Evolutionary conservation across 2,888 invertebrate species (phyloP).

Genomic region (Eremobia ochroleuca): DNA sequence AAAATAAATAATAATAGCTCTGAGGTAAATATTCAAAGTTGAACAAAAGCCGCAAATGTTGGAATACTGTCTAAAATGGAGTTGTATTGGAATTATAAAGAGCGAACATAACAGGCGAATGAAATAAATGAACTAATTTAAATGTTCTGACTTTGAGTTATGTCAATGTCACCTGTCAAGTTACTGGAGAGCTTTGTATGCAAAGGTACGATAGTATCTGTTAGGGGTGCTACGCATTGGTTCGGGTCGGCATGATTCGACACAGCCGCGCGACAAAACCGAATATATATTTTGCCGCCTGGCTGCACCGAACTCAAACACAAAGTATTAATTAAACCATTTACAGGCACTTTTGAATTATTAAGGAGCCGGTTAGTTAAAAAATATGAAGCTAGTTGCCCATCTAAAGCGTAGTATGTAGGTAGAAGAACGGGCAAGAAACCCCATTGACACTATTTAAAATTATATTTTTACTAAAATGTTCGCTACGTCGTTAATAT

Average conservation of each 20-base stretch:
- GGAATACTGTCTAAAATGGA: constrained; percentile 30
- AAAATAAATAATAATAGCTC: constrained; percentile 54
- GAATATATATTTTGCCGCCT: not conserved
- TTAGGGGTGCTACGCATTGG: too few relatives aligned
- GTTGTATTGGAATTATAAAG: constrained; percentile 44
- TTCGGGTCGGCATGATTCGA: not conserved
- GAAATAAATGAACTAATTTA: constrained; percentile 48
- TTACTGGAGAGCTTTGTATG: constrained; percentile 17
- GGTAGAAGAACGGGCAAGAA: not conserved
- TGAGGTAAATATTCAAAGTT: constrained; percentile 56
- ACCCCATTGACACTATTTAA: not conserved
- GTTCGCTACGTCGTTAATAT: too few relatives aligned
- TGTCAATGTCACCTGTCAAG: constrained; percentile 29
- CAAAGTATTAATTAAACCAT: not conserved
- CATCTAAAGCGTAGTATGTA: not conserved
- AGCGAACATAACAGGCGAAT: constrained; percentile 31
- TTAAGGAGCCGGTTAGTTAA: not conserved
- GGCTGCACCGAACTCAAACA: not conserved
- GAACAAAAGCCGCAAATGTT: constrained; percentile 55
- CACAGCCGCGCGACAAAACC: too few relatives aligned
- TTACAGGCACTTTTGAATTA: not conserved
- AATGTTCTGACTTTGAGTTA: constrained; percentile 42
- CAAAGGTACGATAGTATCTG: not conserved
- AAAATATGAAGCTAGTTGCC: not conserved
- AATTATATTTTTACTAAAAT: not conserved